Base-by-base conservation (phyloP, 2,888 invertebrate genomes). In the Automeris io region DNA sequence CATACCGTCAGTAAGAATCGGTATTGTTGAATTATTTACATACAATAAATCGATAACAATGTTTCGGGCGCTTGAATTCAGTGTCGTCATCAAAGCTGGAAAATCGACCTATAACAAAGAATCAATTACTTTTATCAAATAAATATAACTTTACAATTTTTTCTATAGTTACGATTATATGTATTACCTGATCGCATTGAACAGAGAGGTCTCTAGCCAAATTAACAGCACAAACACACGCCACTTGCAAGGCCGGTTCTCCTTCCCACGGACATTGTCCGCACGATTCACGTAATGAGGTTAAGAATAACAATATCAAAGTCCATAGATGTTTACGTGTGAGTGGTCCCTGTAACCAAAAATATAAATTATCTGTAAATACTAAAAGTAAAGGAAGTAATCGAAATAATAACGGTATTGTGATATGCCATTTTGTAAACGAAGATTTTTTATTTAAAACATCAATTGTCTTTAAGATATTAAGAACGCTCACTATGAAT, bases 221-320 rank as follows among this genome's bases (percentile, higher is more conserved):
- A 70, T 95, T 96, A 73, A 93, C 92, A 45, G 95, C 95, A 79
- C 97, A 97, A 43, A 96, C 90, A 73, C 97, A 97, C 32, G 94
- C 91, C 34, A 93, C 90, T 63, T 95, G 94, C 43, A 97, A 89
- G 33, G 89, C 87, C 16, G 92, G 88, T 45, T 92, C 91, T 42
- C 90, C 88, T 57, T 93, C 92, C 95, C 96, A 96, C 1, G 96
- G 96, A 76, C 97, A 97, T 62, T 94, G 93, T 13, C 91, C 91
- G 35, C 76, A 70, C 12, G 83, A 62, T 24, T 43, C 41, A 25
- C 54, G 53, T 37, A 69, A 45, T 11, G 60, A 45, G 37, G 61
- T 42, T 35, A 70, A 42, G 12, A 75, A 43, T 39, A 73, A 35
- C 32, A 65, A 42, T 43, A 57, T 52, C 42, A 50, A 49, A 48